Evolutionary conservation across 1,140 invertebrate genomes (phyloP).

Genomic region (Apocrypta bakeri): DNA sequence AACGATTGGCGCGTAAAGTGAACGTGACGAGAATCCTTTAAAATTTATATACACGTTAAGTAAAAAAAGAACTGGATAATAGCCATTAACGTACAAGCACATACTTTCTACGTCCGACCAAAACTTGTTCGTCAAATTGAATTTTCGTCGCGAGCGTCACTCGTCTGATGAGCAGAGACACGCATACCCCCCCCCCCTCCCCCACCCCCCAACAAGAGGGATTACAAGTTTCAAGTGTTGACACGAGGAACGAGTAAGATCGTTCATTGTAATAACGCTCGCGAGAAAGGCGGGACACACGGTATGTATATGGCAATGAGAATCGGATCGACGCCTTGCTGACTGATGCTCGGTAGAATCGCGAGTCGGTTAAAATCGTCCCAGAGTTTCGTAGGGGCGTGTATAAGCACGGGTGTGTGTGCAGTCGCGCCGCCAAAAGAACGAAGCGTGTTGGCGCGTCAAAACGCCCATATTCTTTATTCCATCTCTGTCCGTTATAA

Average conservation of each 20-base stretch:
- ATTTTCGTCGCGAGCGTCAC: conserved; percentile 20
- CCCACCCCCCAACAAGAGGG: not conserved
- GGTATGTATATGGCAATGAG: conserved; percentile 12
- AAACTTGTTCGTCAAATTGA: conserved; percentile 7
- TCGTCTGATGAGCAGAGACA: not conserved
- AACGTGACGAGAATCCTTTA: not conserved
- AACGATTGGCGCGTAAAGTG: not conserved
- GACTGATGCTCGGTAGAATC: not conserved
- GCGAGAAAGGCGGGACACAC: not conserved
- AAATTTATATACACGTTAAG: not conserved
- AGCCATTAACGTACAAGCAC: not conserved
- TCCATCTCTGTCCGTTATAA: conserved; percentile 52
- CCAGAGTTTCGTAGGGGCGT: not conserved
- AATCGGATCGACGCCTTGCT: conserved; percentile 15
- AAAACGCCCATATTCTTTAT: conserved; percentile 57
- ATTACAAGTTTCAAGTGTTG: not conserved
- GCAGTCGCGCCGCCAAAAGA: not conserved
- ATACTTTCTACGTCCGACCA: not conserved
- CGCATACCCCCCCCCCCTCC: too few species aligned
- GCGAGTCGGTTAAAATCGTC: not conserved
- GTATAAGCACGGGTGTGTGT: too few species aligned
- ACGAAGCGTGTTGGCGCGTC: conserved; percentile 63
- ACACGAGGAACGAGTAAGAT: not conserved
- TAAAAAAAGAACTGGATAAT: too few species aligned
- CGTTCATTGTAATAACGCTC: not conserved